A percentile compares a stretch with the other conserved stretches of the same genome.
These are phyloP conservation scores for Zaprionus kolodkinae DNA, from an alignment of 1,140 invertebrate species.

Conservation along the genomic window DNA sequence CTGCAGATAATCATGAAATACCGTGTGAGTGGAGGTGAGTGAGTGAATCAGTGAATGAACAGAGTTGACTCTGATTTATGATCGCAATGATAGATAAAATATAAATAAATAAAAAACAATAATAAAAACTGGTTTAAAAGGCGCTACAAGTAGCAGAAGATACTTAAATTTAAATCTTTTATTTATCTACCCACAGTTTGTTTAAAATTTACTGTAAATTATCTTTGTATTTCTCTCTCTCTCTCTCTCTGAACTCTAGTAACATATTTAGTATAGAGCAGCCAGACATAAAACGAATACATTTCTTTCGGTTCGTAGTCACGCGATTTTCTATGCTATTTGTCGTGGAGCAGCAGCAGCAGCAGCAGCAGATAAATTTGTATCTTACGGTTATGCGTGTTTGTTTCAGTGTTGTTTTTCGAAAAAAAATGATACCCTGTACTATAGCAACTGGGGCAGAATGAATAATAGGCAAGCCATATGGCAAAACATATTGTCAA, in stretches of 20 bases:
- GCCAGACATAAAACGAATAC: slow-evolving; percentile 14
- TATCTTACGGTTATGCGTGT: slow-evolving; percentile 32
- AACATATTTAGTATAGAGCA: neutral
- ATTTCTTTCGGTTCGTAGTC: slow-evolving; percentile 27
- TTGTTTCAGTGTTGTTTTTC: neutral
- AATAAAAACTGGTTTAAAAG: neutral
- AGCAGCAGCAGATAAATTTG: slow-evolving; percentile 35
- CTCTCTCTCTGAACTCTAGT: neutral
- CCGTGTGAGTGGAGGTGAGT: neutral
- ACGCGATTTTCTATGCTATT: slow-evolving; percentile 56
- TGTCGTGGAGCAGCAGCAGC: slow-evolving; percentile 45
- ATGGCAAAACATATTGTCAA: too few species aligned
- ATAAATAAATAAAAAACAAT: neutral
- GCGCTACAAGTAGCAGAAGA: neutral
- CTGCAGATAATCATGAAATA: neutral
- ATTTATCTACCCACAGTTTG: neutral
- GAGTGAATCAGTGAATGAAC: slow-evolving; percentile 15
- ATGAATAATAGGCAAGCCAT: neutral
- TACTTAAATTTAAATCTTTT: neutral
- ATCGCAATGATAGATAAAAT: neutral
- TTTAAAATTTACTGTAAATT: neutral
- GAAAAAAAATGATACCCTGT: slow-evolving; percentile 3
- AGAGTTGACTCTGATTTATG: slow-evolving; percentile 1
- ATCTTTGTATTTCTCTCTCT: neutral
- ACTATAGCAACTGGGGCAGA: neutral